Evolutionary conservation across 2,888 invertebrate species (phyloP).

Genomic region (Allolobophora icterica): DNA sequence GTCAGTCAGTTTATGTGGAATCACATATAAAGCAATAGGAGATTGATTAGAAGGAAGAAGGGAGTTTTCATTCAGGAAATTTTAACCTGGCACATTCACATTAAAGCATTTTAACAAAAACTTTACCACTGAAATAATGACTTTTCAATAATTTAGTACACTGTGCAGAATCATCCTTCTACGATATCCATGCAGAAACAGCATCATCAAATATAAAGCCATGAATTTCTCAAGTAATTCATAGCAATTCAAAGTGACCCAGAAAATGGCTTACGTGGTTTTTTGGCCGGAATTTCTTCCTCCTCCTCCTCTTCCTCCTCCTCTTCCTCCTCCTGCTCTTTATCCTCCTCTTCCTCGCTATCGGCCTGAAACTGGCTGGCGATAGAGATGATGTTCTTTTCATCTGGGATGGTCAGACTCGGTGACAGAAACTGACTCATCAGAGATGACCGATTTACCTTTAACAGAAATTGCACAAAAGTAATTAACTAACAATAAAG

Average conservation of each 20-base stretch:
- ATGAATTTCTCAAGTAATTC: too few species aligned
- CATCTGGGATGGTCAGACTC: conserved; percentile 24
- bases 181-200: too few species aligned
- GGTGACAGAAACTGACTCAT: conserved; percentile 66
- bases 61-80: too few species aligned
- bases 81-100: too few species aligned
- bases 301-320: not conserved
- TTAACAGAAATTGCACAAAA: conserved; percentile 5
- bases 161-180: not conserved
- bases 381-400: conserved; percentile 21
- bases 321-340: conserved; percentile 29
- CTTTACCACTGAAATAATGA: too few species aligned
- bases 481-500: not conserved
- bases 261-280: not conserved
- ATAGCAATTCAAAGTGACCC: not conserved
- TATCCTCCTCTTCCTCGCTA: conserved; percentile 35
- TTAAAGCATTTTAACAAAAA: too few species aligned
- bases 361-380: not conserved
- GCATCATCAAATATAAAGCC: too few species aligned
- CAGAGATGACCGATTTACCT: conserved; percentile 73
- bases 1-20: too few species aligned
- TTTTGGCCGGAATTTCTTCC: conserved; percentile 3
- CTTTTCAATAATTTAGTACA: not conserved
- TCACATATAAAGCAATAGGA: too few species aligned
- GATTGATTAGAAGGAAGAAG: too few species aligned